Conservation (phyloP, 2,113 vertebrate species). For the Pituophis catenifer region DNA sequence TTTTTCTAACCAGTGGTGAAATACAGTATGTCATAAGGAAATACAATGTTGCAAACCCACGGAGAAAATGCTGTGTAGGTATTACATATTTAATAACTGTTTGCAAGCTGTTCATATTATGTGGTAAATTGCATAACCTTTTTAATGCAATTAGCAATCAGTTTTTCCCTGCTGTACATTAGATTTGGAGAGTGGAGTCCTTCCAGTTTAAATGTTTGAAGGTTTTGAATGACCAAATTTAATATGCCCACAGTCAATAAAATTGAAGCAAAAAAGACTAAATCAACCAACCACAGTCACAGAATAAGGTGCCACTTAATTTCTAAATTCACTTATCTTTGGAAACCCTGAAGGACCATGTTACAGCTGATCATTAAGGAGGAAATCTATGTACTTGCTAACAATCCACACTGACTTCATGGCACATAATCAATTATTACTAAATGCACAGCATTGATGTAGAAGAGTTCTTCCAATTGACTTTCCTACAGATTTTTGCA, state of each 20-base stretch:
- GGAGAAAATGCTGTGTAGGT: neutral
- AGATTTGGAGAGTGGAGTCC: neutral
- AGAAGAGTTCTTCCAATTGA: neutral
- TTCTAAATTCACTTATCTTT: neutral
- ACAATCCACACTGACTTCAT: neutral
- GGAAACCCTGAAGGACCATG: neutral
- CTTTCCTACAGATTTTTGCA: neutral
- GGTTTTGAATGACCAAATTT: neutral
- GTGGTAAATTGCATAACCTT: neutral
- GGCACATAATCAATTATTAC: neutral
- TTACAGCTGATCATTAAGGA: neutral
- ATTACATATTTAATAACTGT: neutral
- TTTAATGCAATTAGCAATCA: neutral
- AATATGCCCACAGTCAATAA: neutral
- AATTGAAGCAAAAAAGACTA: neutral
- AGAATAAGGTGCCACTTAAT: neutral
- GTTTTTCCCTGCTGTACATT: neutral
- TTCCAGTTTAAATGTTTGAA: neutral
- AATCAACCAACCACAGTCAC: neutral
- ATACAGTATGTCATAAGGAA: neutral
- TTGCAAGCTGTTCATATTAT: neutral
- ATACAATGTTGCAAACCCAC: neutral
- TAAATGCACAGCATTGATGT: neutral
- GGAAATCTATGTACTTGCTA: neutral
- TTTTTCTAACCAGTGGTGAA: constrained; percentile 10